A percentile compares a stretch with the other conserved stretches of the same genome.
Conservation (phyloP, 2,797 vertebrate genomes). For the Gymnoscopelus braueri region DNA sequence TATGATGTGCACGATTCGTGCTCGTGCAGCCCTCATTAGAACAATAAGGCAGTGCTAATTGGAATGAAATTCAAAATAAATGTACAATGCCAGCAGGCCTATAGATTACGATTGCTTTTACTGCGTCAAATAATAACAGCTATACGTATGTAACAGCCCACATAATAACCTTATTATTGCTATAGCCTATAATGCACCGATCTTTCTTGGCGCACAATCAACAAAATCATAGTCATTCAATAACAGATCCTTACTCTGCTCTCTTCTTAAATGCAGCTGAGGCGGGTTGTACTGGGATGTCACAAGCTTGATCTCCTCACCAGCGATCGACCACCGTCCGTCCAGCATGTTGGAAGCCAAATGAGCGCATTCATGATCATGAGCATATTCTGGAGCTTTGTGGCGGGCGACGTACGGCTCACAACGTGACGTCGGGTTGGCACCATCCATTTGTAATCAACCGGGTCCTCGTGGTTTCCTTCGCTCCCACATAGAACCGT, state of each 20-base stretch:
- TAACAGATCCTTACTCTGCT: constrained; percentile 57
- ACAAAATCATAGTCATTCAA: constrained; percentile 12
- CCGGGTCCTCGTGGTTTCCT: constrained; percentile 48
- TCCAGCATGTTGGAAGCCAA: constrained; percentile 66
- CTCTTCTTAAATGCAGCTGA: constrained; percentile 40
- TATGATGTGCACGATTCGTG: no score
- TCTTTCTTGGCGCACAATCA: neutral
- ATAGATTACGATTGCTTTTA: no score
- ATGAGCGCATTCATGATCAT: constrained; percentile 69
- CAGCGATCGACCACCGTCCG: constrained; percentile 55
- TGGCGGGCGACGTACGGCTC: constrained; percentile 65
- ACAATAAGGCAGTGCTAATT: no score
- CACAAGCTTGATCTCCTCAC: constrained; percentile 52
- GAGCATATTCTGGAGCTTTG: constrained; percentile 72
- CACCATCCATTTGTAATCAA: constrained; percentile 77
- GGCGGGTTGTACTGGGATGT: constrained; percentile 39
- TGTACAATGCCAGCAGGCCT: no score
- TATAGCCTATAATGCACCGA: no score
- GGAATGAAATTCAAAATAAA: no score
- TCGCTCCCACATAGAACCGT: constrained; percentile 6
- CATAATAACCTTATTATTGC: no score
- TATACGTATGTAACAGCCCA: no score
- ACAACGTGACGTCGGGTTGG: constrained; percentile 81
- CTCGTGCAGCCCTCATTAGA: no score
- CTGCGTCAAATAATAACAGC: no score